These are phyloP conservation scores for Marmota flaviventris DNA, from an alignment of 2,113 vertebrate species.

Conservation along the genomic window DNA sequence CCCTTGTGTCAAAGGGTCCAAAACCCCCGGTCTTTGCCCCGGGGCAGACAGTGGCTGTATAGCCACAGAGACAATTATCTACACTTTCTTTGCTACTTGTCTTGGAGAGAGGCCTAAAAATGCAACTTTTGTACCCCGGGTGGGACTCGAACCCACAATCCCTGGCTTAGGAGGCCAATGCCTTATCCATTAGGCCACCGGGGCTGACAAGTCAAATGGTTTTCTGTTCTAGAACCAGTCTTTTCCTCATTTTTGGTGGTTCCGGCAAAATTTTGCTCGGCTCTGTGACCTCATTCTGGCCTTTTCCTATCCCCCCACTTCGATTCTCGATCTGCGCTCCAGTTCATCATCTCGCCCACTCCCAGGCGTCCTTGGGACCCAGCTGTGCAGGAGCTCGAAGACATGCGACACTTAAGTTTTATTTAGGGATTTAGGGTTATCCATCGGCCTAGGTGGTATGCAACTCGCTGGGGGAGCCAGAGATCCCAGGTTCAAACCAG, in stretches of 20 bases:
- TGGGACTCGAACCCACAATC: slow-evolving; percentile 80
- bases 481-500: slow-evolving; percentile 83
- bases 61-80: background rate
- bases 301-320: accelerated
- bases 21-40: no score
- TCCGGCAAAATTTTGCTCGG: accelerated
- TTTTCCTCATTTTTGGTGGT: accelerated
- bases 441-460: slow-evolving; percentile 62
- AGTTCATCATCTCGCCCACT: background rate
- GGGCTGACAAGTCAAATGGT: slow-evolving; percentile 53
- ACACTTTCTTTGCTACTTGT: background rate
- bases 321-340: accelerated
- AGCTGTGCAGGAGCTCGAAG: no score
- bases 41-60: no score
- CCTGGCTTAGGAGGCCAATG: slow-evolving; percentile 87
- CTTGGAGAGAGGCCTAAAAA: background rate
- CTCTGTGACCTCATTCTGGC: accelerated
- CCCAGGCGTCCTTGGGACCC: background rate
- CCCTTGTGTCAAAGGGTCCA: no score
- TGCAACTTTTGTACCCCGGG: accelerated
- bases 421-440: no score
- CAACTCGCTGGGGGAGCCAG: slow-evolving; percentile 80
- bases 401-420: accelerated
- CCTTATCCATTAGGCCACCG: slow-evolving; percentile 87
- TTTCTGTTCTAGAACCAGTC: background rate